Base-by-base conservation (phyloP, 53 echinoderm and acorn worm species). In the Glandiceps talaboti region DNA sequence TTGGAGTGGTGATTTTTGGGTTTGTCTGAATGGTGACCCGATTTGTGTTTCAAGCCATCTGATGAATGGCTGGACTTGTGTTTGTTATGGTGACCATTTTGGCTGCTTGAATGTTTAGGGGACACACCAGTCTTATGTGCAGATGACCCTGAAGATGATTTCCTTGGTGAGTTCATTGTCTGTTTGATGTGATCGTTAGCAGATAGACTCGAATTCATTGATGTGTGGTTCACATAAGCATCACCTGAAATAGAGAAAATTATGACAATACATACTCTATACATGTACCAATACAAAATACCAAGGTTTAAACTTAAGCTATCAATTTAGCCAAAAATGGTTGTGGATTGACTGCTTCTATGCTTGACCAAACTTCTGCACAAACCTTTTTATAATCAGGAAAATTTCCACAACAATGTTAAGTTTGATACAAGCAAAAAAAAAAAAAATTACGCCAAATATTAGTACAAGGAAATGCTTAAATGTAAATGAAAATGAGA, bases 1-100 rank as follows among this genome's bases (percentile, higher is more conserved):
- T 85, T 83, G 20, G 27, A 1, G 27, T 74, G 78, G 74, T 74
- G 75, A 79, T 79, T 83, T 80, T 79, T 80, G 33, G 79, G 79
- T 83, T 87, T 83, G 10, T 79, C 30, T 20, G 81, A 81, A 74
- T 73, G 80, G 64, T 76, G 73, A 28, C 75, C 32, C 27, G 73
- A 33, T 77, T 84, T 79, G 73, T 79, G 78, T 1, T 33, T 73
- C 33, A 73, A 73, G 76, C 73, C 32, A 20, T 45, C 64, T 45
- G 64, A 45, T 12, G 64, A 45, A 20, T 45, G 64, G 20, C 64
- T 45, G 20, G 64, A 45, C 20, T 45, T 45, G 64, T 45, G 64
- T 20, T 45, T 45, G 64, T 45, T 45, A 20, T 45, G 64, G 64
- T 45, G 64, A 45, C 64, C 64, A 45, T 45, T 45, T 20, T 45